Evolutionary conservation across 2,113 vertebrate genomes (phyloP), one percentile per base, ranked within the genome.

Genomic region (Strigops habroptila): DNA sequence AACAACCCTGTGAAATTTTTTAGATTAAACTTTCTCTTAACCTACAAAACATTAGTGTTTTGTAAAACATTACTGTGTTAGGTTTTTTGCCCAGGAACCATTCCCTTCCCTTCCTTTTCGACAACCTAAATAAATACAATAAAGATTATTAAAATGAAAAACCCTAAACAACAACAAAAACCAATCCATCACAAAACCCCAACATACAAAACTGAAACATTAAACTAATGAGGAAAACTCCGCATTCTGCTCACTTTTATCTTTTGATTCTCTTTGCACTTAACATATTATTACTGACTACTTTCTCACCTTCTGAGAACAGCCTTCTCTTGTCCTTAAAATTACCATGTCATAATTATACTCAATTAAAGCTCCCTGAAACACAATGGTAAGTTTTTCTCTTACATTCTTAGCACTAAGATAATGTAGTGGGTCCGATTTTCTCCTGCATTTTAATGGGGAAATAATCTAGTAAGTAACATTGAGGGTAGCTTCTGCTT

Each of bases 361-460:
- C 11, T 64, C 12, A 30, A 39, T 37, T 62, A 70, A 63, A 67
- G 33, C 17, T 86, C 49, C 18, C 22, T 10, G 1, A 92, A 82
- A 83, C 0, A 0, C 62, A 76, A 5, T 2, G 0, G 18, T 14
- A 43, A 43, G 10, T 7, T 88, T 64, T 91, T 8, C 35, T 55
- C 33, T 30, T 12, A 31, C 3, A 1, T 75, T 51, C 14, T 22
- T 37, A 78, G 8, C 5, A 31, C 4, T 73, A 67, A 89, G 62
- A 64, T 44, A 82, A 85, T 1, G 3, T 0, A 69, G 10, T 6
- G 67, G 11, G 8, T 21, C 37, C 18, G 7, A 51, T 44, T 76
- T 87, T 52, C 18, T 44, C 14, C 24, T 11, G 1, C 44, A 30
- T 67, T 79, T 60, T 48, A 82, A 53, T 1, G 3, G 13, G 2